Evolutionary conservation across 1,140 invertebrate genomes (phyloP), one percentile per base, ranked within the genome.

Genomic region (Monochamus saltuarius): DNA sequence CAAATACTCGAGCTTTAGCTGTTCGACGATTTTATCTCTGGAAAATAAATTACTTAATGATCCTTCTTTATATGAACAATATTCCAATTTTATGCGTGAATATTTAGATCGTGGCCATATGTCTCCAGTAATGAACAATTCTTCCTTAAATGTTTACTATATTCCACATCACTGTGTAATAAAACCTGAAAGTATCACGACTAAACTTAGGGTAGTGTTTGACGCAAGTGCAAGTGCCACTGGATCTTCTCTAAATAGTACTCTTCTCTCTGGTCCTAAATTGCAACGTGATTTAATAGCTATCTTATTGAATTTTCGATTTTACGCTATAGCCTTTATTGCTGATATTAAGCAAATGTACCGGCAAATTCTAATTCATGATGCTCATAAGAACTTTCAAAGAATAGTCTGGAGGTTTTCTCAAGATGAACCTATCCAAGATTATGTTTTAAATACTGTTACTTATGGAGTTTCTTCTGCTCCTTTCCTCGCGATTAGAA

Each of bases 281-380:
- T 8, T 71, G 4, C 70, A 69, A 40, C 19, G 55, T n/a, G 60
- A 66, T 19, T 54, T 74, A 11, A 47, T 73, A 19, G 61, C 65
- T 35, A 63, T 79, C 34, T 22, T 81, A 6, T 63, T 80, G n/a
- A 70, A 75, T 49, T 80, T 77, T 69, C 38, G 79, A 46, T 56
- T 57, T 34, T 66, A 77, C 53, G 52, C 39, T 19, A 53, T 75
- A 29, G 73, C 71, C 16, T 61, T 81, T 17, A 62, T 65, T n/a
- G 71, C 70, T 6, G 59, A 65, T 45, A 62, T 65, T 11, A 34
- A 17, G 8, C 46, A 57, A 47, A 65, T 65, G 63, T 61, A 57
- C 13, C 22, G 54, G 4, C 54, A 58, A 45, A 61, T 61, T 14
- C 35, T 51, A 13, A 17, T 64, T 2, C 2, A 16, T 22, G 34